A percentile compares a stretch with the other conserved stretches of the same genome.
Evolutionary conservation across 1,140 invertebrate species (phyloP).

Genomic region (Orius laevigatus): DNA sequence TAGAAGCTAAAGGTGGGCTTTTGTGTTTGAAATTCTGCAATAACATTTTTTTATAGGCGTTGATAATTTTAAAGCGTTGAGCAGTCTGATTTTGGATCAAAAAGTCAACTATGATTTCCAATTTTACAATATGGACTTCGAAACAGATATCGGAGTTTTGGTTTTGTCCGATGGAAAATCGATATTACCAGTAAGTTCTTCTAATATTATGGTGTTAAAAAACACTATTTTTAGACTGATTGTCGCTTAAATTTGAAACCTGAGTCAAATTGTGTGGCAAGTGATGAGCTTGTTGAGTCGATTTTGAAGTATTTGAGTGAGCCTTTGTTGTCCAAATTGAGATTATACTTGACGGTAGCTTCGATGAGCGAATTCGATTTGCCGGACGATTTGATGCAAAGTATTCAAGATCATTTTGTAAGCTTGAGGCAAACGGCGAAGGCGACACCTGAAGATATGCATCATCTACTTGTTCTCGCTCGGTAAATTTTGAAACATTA

Average conservation of each 20-base stretch:
- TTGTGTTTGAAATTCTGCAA: background rate
- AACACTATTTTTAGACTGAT: slow-evolving; percentile 36
- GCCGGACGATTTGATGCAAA: slow-evolving; percentile 41
- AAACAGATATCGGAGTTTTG: slow-evolving; percentile 62
- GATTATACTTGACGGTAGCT: slow-evolving; percentile 47
- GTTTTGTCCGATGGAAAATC: slow-evolving; percentile 74
- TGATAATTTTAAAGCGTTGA: slow-evolving; percentile 42
- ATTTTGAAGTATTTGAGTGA: slow-evolving; percentile 49
- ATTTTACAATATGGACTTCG: slow-evolving; percentile 65
- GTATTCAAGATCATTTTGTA: slow-evolving; percentile 72
- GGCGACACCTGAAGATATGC: slow-evolving; percentile 56
- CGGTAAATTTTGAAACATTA: slow-evolving; percentile 25
- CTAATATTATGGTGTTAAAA: background rate
- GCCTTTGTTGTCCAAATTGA: slow-evolving; percentile 46
- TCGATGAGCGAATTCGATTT: slow-evolving; percentile 45
- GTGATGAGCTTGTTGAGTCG: slow-evolving; percentile 42
- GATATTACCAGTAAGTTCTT: slow-evolving; percentile 49
- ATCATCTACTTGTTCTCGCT: slow-evolving; percentile 53
- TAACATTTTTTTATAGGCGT: slow-evolving; percentile 28
- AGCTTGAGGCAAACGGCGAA: slow-evolving; percentile 29
- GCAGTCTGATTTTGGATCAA: slow-evolving; percentile 56
- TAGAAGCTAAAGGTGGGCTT: slow-evolving; percentile 45
- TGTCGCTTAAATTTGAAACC: slow-evolving; percentile 39
- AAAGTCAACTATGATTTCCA: slow-evolving; percentile 75
- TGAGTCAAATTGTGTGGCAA: slow-evolving; percentile 29